Evolutionary conservation across 2,888 invertebrate species (phyloP), one percentile per base, ranked within the genome.

Genomic region (Troides aeacus): DNA sequence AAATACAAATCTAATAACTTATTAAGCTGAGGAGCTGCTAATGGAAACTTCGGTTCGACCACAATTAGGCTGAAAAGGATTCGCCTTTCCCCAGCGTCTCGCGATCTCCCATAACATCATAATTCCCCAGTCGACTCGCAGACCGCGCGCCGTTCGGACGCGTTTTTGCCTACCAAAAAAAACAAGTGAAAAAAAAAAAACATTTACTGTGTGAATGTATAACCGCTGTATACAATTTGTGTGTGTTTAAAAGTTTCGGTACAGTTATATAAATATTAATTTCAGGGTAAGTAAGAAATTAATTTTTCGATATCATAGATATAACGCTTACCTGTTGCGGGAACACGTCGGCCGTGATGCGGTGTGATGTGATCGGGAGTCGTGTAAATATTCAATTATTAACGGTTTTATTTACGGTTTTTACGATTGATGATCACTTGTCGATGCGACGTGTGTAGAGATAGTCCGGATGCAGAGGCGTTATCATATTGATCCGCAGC

Each of bases 121-220:
- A 71, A 69, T 68, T 64, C 74, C 71, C 75, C 81, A 82, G 81
- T 82, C 69, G 74, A 69, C 60, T 64, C 71, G 64, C n/a, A 72
- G 68, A 53, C 71, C 68, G 56, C 66, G 75, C 59, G 30, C 53
- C 50, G 71, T 62, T 58, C 66, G 75, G 75, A 73, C 77, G 71
- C 58, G 66, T 36, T 61, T 61, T 23, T 56, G 39, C 42, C 56
- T 21, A 36, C 5, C 36, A 66, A 17, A 56, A 66, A 61, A 69
- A 69, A 21, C 1, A 21, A 66, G 59, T 65, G 67, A 73, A 73
- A 73, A 72, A 71, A 65, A 65, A 61, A 60, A 65, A 64, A 65
- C 36, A 64, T 74, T 71, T 73, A 42, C 72, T 76, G 72, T 73
- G 77, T 73, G 74, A 77, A 76, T 76, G 68, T 59, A 39, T 59